Conservation (phyloP, 2,797 vertebrate species). For the Ambastaia sidthimunki region DNA sequence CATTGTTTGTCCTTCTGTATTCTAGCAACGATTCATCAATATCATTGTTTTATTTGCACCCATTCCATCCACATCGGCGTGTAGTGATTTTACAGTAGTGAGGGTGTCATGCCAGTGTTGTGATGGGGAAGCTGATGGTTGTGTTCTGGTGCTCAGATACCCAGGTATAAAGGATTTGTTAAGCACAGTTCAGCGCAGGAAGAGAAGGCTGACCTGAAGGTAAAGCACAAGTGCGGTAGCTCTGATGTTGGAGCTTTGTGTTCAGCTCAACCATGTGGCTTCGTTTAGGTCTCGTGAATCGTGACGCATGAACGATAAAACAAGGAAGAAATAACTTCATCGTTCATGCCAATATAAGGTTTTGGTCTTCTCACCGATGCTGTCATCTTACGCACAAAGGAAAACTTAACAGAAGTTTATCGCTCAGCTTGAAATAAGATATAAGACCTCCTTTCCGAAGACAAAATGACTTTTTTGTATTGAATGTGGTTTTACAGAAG, state of each 20-base stretch:
- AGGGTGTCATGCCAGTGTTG: constrained; percentile 1
- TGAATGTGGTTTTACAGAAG: background rate
- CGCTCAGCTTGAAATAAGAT: background rate
- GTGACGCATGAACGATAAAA: background rate
- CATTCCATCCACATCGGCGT: background rate
- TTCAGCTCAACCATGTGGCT: constrained; percentile 51
- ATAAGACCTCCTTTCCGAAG: background rate
- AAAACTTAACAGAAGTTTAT: background rate
- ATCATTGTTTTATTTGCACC: background rate
- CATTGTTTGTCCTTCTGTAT: background rate
- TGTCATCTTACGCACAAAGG: background rate
- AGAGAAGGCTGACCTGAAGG: constrained; percentile 67
- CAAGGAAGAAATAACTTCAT: background rate
- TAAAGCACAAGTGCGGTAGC: constrained; percentile 58
- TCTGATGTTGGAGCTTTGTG: constrained; percentile 23
- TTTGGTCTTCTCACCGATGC: background rate
- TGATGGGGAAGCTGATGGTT: constrained; percentile 56
- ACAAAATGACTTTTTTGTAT: constrained; percentile 3
- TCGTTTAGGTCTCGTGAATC: constrained; percentile 16
- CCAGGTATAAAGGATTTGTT: constrained; percentile 80
- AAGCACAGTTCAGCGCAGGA: constrained; percentile 71
- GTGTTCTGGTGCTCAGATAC: constrained; percentile 82
- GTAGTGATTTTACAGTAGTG: constrained; percentile 4
- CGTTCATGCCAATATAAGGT: background rate
- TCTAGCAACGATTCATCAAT: background rate